Evolutionary conservation across 2,888 invertebrate genomes (phyloP).

Genomic region (Eilema depressum): DNA sequence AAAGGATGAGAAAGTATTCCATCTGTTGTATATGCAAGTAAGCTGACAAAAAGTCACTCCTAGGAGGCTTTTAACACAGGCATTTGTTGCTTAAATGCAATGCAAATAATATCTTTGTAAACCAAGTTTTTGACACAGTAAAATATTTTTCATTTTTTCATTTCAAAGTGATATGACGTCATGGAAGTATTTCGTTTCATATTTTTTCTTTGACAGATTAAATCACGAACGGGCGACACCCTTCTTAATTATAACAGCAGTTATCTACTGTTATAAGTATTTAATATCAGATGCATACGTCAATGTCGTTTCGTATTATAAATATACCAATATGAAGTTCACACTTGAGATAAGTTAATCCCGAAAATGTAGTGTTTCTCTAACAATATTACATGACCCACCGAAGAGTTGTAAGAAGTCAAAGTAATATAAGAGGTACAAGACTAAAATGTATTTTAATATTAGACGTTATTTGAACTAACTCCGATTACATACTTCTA

Average conservation of each 20-base stretch:
- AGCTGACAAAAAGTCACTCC: not conserved
- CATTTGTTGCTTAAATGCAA: too few relatives aligned
- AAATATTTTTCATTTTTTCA: too few relatives aligned
- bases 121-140: too few relatives aligned
- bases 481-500: constrained; percentile 30
- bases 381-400: not conserved
- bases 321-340: not conserved
- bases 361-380: not conserved
- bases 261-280: too few relatives aligned
- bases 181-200: not conserved
- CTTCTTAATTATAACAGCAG: not conserved
- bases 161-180: not conserved
- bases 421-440: constrained; percentile 66
- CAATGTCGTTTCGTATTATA: not conserved
- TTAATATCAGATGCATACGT: not conserved
- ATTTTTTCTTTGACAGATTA: not conserved
- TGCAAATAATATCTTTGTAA: too few relatives aligned
- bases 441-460: constrained; percentile 71
- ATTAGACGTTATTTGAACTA: constrained; percentile 54
- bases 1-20: too few relatives aligned
- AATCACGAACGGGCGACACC: not conserved
- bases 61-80: too few relatives aligned
- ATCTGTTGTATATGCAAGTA: too few relatives aligned
- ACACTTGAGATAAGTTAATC: not conserved
- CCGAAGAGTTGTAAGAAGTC: not conserved